These are phyloP conservation scores for Stomatorhinus walkeri DNA, from an alignment of 2,797 vertebrate species.

Conservation along the genomic window DNA sequence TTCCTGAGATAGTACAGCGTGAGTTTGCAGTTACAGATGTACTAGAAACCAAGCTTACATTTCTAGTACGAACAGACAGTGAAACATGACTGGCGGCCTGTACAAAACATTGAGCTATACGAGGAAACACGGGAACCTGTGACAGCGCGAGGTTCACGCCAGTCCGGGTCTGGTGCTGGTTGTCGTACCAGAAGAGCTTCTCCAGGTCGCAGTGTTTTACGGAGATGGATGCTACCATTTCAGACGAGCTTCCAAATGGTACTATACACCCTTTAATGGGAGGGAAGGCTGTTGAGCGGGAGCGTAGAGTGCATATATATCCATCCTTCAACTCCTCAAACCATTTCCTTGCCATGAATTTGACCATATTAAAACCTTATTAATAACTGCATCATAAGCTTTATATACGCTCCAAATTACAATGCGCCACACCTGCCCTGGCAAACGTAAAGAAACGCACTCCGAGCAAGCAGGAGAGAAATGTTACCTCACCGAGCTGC, in stretches of 20 bases:
- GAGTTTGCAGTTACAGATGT: neutral
- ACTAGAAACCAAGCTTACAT: neutral
- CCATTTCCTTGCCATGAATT: neutral
- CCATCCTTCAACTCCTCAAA: neutral
- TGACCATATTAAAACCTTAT: neutral
- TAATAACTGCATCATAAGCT: neutral
- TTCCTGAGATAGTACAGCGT: neutral
- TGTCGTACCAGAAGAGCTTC: neutral
- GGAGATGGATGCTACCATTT: neutral
- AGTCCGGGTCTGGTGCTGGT: neutral
- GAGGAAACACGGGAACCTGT: neutral
- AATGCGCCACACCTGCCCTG: neutral
- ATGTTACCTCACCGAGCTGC: neutral
- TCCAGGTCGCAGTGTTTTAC: neutral
- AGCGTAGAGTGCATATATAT: neutral
- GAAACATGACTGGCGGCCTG: neutral
- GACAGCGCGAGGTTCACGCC: neutral
- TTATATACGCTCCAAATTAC: neutral
- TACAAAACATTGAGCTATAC: neutral
- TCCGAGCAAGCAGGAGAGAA: neutral
- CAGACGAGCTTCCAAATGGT: neutral
- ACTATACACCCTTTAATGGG: neutral
- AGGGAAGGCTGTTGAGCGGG: neutral
- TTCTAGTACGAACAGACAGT: slow-evolving; percentile 10
- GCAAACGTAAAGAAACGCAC: neutral